Evolutionary conservation across 2,888 invertebrate species (phyloP), one percentile per base, ranked within the genome.

Genomic region (Amphipoea lucens): DNA sequence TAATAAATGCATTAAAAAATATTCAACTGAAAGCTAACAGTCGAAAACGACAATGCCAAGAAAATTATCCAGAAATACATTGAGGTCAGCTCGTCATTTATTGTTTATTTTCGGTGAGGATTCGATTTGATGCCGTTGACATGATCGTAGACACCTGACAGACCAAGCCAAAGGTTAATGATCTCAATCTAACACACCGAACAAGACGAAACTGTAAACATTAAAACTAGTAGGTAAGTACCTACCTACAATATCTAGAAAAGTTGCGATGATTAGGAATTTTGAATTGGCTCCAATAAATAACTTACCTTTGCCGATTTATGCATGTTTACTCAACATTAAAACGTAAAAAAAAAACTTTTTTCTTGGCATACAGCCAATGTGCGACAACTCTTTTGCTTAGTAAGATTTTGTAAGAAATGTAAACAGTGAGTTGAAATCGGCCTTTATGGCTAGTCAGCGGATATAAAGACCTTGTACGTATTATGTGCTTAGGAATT

Each of bases 1-100:
- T 20, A 17, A 20, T 36, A 63, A 63, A 67, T 48, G 67, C 51
- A 65, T 23, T 29, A 17, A 42, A 72, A 57, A 54, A 36, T 74
- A 40, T 54, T 70, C 20, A 71, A 62, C 36, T 17, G 17, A 57
- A 81, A 83, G n/a, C 70, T 74, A 66, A 51, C 62, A 74, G 66
- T 23, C 63, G 57, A 77, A 78, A 74, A 70, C 72, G 76, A 86
- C 70, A 81, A 83, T 82, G 86, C 88, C 83, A 85, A 89, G 85
- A 81, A 84, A 67, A 79, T 74, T 71, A 66, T 82, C 67, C 79
- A 76, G 71, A 84, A 89, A 87, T 88, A 87, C 54, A 75, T 81
- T 81, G 62, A 84, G 90, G 85, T 82, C 74, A 78, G 48, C 65
- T 57, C 71, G 82, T 79, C 84, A 79, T 77, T 54, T 69, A 83